phyloP scores from a whole-genome alignment of 2,113 vertebrate species.

The Dendropsophus ebraccatus region DNA sequence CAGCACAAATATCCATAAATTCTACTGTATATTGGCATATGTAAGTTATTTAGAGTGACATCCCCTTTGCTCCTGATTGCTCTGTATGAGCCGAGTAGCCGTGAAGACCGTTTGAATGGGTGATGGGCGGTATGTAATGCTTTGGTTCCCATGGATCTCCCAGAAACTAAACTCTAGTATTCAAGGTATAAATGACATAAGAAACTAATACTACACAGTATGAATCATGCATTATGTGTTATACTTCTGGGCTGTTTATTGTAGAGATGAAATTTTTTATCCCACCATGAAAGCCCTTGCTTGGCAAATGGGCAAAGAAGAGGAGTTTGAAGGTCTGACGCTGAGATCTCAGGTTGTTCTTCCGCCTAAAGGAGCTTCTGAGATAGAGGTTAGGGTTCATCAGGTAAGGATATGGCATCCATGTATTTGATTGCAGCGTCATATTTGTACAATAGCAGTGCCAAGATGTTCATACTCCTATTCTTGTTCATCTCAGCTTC shows the following conservation, averaged over 20 bases:
- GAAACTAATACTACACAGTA: background rate
- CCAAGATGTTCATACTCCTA: background rate
- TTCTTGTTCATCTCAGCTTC: conserved; percentile 66
- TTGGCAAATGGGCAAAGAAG: conserved; percentile 67
- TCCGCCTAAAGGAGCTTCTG: conserved; percentile 70
- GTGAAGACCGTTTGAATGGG: too few relatives aligned
- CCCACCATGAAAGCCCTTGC: conserved; percentile 72
- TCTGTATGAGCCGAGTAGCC: too few relatives aligned
- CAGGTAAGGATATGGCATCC: conserved; percentile 68
- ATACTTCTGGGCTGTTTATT: conserved; percentile 22
- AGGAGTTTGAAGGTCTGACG: conserved; percentile 68
- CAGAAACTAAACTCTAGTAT: background rate
- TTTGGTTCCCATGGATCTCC: too few relatives aligned
- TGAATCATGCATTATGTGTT: background rate
- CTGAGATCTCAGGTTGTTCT: conserved; percentile 66
- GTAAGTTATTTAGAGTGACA: too few relatives aligned
- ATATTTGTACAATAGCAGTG: background rate
- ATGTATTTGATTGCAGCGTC: background rate
- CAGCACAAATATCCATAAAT: too few relatives aligned
- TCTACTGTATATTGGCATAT: too few relatives aligned
- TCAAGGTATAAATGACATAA: background rate
- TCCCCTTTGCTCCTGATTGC: too few relatives aligned
- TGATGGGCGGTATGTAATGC: too few relatives aligned
- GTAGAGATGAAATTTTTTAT: conserved; percentile 71
- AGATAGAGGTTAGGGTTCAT: conserved; percentile 72